Conservation (phyloP, 2,113 vertebrate species). For the Rutilus rutilus region DNA sequence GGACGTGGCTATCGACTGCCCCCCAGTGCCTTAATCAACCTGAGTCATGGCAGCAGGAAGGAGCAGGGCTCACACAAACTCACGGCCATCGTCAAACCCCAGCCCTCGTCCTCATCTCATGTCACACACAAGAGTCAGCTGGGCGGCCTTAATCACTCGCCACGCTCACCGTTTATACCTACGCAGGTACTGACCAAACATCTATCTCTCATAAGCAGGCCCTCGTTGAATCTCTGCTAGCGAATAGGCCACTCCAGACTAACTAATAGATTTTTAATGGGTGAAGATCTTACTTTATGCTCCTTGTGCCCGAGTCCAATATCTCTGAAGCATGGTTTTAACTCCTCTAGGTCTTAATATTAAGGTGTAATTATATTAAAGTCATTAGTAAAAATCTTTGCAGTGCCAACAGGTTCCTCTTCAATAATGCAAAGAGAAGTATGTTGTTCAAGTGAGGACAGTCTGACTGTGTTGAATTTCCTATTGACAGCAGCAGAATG, state of each 20-base stretch:
- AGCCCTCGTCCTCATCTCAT: conserved; percentile 74
- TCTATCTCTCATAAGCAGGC: not conserved
- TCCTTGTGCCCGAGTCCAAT: not conserved
- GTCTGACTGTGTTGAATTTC: conserved; percentile 14
- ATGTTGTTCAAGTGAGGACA: not conserved
- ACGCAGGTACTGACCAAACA: conserved; percentile 47
- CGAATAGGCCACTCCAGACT: not conserved
- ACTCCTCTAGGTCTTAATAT: not conserved
- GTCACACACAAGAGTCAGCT: conserved; percentile 76
- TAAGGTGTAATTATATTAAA: not conserved
- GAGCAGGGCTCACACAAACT: conserved; percentile 88
- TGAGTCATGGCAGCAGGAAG: conserved; percentile 86
- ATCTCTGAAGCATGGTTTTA: not conserved
- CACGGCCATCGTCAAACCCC: conserved; percentile 92
- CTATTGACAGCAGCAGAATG: conserved; percentile 75
- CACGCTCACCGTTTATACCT: conserved; percentile 89
- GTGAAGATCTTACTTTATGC: not conserved
- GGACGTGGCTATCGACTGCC: conserved; percentile 90
- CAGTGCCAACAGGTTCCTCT: not conserved
- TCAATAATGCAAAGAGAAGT: not conserved
- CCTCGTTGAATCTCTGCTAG: not conserved
- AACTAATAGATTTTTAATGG: too few species aligned
- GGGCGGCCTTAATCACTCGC: conserved; percentile 89
- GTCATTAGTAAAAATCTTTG: not conserved
- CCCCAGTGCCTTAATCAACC: conserved; percentile 93